Evolutionary conservation across 2,113 vertebrate genomes (phyloP).

Genomic region (Callaeas wilsoni): DNA sequence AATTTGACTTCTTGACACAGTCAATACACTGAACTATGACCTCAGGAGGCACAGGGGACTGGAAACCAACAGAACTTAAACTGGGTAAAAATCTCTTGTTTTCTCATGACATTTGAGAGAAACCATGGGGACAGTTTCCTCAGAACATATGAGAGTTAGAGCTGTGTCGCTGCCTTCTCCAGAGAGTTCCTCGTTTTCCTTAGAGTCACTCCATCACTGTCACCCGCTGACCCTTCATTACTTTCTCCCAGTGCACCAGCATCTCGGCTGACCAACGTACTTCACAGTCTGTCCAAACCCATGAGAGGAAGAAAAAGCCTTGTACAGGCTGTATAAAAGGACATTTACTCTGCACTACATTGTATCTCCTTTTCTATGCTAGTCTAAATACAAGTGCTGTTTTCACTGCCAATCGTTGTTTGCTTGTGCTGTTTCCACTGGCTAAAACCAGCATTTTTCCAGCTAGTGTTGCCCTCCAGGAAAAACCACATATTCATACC

Average conservation of each 20-base stretch:
- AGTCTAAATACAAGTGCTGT: constrained; percentile 37
- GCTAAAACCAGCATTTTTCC: constrained; percentile 41
- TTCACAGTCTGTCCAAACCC: background rate
- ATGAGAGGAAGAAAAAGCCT: background rate
- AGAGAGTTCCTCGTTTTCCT: background rate
- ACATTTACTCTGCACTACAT: constrained; percentile 23
- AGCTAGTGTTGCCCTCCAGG: constrained; percentile 36
- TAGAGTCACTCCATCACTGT: constrained; percentile 31
- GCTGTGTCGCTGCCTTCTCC: constrained; percentile 28
- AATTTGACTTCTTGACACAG: constrained; percentile 55
- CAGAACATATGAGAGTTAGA: background rate
- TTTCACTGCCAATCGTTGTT: constrained; percentile 33
- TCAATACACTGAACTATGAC: constrained; percentile 34
- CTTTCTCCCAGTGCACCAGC: constrained; percentile 33
- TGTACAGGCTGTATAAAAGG: background rate
- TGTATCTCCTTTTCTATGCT: constrained; percentile 25
- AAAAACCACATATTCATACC: constrained; percentile 35
- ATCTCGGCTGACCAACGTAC: background rate
- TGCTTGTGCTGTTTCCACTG: constrained; percentile 49
- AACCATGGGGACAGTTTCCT: constrained; percentile 10
- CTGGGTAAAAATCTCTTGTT: background rate
- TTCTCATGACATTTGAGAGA: constrained; percentile 58
- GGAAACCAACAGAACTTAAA: constrained; percentile 39
- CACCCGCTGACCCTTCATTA: constrained; percentile 17
- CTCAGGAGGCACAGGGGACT: constrained; percentile 39